These are phyloP conservation scores for Leptodactylus fallax DNA, from an alignment of 2,797 vertebrate genomes.

Conservation along the genomic window DNA sequence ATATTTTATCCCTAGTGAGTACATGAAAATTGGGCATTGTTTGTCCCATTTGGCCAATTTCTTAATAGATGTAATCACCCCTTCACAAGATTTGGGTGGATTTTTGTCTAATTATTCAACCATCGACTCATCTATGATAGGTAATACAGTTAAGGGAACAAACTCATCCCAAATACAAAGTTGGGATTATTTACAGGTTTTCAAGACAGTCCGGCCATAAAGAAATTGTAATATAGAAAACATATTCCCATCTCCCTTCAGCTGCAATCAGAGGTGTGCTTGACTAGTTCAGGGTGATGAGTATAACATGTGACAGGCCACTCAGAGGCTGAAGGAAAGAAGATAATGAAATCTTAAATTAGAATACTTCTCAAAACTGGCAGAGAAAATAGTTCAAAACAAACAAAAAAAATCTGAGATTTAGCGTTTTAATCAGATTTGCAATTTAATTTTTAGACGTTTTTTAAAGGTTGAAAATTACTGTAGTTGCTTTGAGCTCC, in stretches of 20 bases:
- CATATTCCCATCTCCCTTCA: slow-evolving; percentile 24
- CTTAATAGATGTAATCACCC: too few relatives aligned
- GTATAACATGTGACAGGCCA: slow-evolving; percentile 70
- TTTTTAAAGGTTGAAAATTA: too few relatives aligned
- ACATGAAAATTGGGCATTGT: too few relatives aligned
- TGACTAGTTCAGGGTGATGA: slow-evolving; percentile 64
- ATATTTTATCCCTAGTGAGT: too few relatives aligned
- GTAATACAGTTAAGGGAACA: slow-evolving; percentile 47
- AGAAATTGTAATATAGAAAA: slow-evolving; percentile 46
- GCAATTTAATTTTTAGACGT: background rate
- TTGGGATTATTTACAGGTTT: slow-evolving; percentile 36
- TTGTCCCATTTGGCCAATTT: too few relatives aligned
- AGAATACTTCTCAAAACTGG: slow-evolving; percentile 69
- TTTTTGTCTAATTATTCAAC: slow-evolving; percentile 26
- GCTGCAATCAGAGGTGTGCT: slow-evolving; percentile 59
- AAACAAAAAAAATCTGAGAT: slow-evolving; percentile 31
- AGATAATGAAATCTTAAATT: slow-evolving; percentile 73
- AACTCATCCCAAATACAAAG: slow-evolving; percentile 21
- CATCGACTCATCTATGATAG: slow-evolving; percentile 25
- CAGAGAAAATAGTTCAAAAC: slow-evolving; percentile 66
- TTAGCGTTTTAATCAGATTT: background rate
- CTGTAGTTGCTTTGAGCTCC: too few relatives aligned
- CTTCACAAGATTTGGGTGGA: background rate
- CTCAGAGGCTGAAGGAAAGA: slow-evolving; percentile 69
- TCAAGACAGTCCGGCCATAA: background rate